Evolutionary conservation across 2,797 vertebrate genomes (phyloP).

Genomic region (Avahi laniger): DNA sequence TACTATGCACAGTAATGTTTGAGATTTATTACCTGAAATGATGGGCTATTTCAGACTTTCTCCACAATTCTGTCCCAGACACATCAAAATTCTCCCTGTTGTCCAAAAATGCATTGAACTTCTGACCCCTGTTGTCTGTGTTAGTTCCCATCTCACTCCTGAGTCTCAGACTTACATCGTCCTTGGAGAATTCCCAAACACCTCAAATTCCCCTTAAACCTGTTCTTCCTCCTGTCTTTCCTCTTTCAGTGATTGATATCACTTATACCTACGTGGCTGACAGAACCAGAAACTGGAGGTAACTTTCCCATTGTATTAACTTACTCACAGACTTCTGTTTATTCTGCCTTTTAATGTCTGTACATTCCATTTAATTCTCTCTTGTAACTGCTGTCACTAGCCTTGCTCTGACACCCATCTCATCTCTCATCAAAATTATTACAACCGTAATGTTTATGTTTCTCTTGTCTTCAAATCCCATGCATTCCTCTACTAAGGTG

Average conservation of each 20-base stretch:
- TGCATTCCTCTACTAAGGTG: not conserved
- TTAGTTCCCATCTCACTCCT: not conserved
- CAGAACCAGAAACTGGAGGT: not conserved
- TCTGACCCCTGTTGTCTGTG: not conserved
- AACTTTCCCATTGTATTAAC: not conserved
- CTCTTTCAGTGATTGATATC: not conserved
- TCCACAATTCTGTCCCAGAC: not conserved
- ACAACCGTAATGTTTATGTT: not conserved
- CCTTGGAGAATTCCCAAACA: not conserved
- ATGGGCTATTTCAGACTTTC: not conserved
- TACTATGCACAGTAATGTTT: not conserved
- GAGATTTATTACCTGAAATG: not conserved
- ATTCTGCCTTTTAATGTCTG: not conserved
- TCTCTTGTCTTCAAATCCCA: not conserved
- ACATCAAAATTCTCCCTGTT: not conserved
- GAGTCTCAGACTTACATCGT: not conserved
- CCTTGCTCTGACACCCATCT: not conserved
- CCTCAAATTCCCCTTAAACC: not conserved
- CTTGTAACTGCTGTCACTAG: not conserved
- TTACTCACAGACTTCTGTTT: not conserved
- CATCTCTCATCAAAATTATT: not conserved
- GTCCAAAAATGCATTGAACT: not conserved
- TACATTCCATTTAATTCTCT: not conserved
- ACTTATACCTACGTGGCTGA: not conserved
- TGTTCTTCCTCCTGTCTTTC: not conserved